phyloP scores from a whole-genome alignment of 2,113 vertebrate genomes.

The Rissa tridactyla region DNA sequence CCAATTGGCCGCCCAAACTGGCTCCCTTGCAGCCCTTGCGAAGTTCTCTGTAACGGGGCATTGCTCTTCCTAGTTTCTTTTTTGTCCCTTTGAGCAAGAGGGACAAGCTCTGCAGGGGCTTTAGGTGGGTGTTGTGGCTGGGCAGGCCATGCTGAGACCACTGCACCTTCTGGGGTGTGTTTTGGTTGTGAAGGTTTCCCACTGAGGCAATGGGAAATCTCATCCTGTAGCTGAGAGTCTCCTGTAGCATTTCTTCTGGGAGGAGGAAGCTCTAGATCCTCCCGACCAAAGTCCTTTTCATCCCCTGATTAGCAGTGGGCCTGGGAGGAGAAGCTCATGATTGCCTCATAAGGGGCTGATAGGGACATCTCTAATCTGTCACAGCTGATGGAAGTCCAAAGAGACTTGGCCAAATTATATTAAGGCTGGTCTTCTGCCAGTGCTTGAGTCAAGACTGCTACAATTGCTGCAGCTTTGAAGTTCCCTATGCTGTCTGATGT shows the following conservation, averaged over 20 bases:
- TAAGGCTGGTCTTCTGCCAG: not conserved
- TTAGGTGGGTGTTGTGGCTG: not conserved
- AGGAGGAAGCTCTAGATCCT: not conserved
- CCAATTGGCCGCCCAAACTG: not conserved
- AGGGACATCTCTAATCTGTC: not conserved
- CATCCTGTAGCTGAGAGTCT: not conserved
- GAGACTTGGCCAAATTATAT: not conserved
- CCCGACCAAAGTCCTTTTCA: not conserved
- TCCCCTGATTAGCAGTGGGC: not conserved
- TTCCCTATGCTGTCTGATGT: accelerated
- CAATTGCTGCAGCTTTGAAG: not conserved
- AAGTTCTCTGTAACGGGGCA: not conserved
- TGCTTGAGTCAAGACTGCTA: not conserved
- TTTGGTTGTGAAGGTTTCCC: not conserved
- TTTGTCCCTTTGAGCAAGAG: not conserved
- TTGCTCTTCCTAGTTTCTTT: not conserved
- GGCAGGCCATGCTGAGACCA: not conserved
- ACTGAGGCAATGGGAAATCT: not conserved
- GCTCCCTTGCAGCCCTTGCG: not conserved
- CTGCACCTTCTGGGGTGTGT: not conserved
- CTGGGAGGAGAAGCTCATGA: not conserved
- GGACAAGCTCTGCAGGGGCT: not conserved
- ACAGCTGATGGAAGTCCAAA: not conserved
- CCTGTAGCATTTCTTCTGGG: not conserved
- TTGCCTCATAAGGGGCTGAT: not conserved